Evolutionary conservation across 2,113 vertebrate genomes (phyloP).

Genomic region (Tachycineta bicolor): DNA sequence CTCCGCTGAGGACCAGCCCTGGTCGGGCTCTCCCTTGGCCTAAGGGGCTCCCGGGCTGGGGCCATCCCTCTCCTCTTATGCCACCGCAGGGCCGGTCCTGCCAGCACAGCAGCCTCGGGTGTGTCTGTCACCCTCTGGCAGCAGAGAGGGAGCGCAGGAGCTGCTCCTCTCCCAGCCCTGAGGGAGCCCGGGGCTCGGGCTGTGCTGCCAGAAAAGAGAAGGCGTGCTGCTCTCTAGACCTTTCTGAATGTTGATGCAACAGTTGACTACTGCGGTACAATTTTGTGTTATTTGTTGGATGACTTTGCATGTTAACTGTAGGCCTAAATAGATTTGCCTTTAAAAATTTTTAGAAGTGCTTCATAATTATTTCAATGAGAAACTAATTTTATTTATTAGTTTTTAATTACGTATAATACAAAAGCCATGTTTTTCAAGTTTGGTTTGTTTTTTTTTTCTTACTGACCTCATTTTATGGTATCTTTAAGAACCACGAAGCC

Average conservation of each 20-base stretch:
- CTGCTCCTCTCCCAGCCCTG: neutral
- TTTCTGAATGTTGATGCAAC: constrained; percentile 85
- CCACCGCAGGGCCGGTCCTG: neutral
- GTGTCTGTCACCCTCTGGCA: neutral
- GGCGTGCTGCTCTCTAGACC: constrained; percentile 83
- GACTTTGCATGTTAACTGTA: constrained; percentile 97
- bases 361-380: constrained; percentile 73
- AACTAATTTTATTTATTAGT: constrained; percentile 70
- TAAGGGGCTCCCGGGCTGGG: fast-evolving
- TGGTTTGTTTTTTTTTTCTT: constrained; percentile 40
- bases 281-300: constrained; percentile 95
- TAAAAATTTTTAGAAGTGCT: constrained; percentile 74
- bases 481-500: constrained; percentile 63
- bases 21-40: neutral
- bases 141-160: neutral
- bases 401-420: constrained; percentile 62
- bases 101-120: neutral
- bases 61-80: neutral
- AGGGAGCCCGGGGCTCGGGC: neutral
- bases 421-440: constrained; percentile 78
- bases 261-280: constrained; percentile 87
- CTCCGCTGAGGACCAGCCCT: neutral
- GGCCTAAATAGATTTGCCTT: constrained; percentile 90
- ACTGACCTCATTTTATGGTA: constrained; percentile 59
- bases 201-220: constrained; percentile 70